These are phyloP conservation scores for Caiman crocodilus DNA, from an alignment of 2,797 vertebrate species.

Conservation along the genomic window DNA sequence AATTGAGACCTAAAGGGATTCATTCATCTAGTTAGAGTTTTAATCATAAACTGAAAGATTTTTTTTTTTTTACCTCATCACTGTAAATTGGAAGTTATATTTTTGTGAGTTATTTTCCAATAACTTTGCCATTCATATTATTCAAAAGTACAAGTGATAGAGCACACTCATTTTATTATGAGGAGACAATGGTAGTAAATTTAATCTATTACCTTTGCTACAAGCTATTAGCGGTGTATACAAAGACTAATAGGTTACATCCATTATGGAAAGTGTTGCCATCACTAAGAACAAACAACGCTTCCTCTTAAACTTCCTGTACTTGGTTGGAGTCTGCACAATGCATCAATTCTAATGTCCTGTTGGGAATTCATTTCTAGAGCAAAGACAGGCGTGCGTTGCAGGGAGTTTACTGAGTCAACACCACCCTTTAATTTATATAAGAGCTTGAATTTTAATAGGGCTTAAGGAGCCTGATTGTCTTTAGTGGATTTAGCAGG, in stretches of 20 bases:
- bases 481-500: neutral
- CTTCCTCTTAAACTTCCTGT: slow-evolving; percentile 7
- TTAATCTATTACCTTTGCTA: slow-evolving; percentile 61
- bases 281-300: slow-evolving; percentile 45
- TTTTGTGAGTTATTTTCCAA: slow-evolving; percentile 73
- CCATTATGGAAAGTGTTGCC: slow-evolving; percentile 40
- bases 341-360: slow-evolving; percentile 10
- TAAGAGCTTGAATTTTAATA: slow-evolving; percentile 41
- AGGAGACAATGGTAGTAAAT: slow-evolving; percentile 22
- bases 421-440: slow-evolving; percentile 20
- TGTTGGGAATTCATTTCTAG: slow-evolving; percentile 38
- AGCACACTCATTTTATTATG: slow-evolving; percentile 33
- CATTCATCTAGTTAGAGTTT: slow-evolving; percentile 48
- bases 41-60: slow-evolving; percentile 63
- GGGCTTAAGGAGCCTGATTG: neutral
- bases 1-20: slow-evolving; percentile 58
- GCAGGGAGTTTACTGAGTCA: slow-evolving; percentile 12
- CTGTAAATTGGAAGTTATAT: slow-evolving; percentile 59
- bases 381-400: neutral
- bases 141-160: slow-evolving; percentile 59
- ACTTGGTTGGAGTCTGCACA: slow-evolving; percentile 17
- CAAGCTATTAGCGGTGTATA: slow-evolving; percentile 53
- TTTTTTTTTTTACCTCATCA: slow-evolving; percentile 61
- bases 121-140: slow-evolving; percentile 63
- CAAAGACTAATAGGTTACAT: slow-evolving; percentile 60